Base-by-base conservation (phyloP, 2,113 vertebrate genomes). In the Pelobates fuscus region DNA sequence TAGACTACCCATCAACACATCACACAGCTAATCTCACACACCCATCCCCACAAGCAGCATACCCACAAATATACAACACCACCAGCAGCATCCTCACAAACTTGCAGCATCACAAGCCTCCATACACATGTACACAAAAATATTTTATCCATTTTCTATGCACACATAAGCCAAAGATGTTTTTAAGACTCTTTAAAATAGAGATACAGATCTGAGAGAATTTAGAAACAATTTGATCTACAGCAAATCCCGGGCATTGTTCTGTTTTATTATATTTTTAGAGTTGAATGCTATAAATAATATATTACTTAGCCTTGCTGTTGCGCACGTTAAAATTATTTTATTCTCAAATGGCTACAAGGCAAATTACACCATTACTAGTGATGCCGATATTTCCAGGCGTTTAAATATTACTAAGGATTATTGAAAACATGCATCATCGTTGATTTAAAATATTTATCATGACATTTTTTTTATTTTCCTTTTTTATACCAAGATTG, bases 401-500 rank as follows among this genome's bases (percentile, higher is more conserved):
- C 49, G 43, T 26, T 24, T 63, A 25, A 5, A 71, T 52, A 63
- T 49, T 49, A 2, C 26, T 59, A 71, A 46, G 23, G 24, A 20
- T 32, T 72, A 63, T 72, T 63, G 20, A 32, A 37, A 21, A 52
- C 46, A 72, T 63, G 46, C 15, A 52, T 63, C 70, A 72, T n/a
- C 24, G 2, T 7, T 72, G 41, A 62, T 62, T 62, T 71, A 15
- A 59, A 52, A 27, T 18, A 29, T 61, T 72, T 72, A 44, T 72
- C 58, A 63, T 30, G 41, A 49, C 44, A 62, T 52, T 52, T 54
- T 70, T 44, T 37, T 41, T 63, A 32, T 52, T 54, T 70, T 44
- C 5, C 5, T 37, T 37, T 6, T 37, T 37, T 26, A 59, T 21
- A 17, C 27, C 30, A 44, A 20, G 25, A 26, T 63, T 23, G 7